Evolutionary conservation across 2,113 vertebrate species (phyloP).

Genomic region (Oncorhynchus clarkii): DNA sequence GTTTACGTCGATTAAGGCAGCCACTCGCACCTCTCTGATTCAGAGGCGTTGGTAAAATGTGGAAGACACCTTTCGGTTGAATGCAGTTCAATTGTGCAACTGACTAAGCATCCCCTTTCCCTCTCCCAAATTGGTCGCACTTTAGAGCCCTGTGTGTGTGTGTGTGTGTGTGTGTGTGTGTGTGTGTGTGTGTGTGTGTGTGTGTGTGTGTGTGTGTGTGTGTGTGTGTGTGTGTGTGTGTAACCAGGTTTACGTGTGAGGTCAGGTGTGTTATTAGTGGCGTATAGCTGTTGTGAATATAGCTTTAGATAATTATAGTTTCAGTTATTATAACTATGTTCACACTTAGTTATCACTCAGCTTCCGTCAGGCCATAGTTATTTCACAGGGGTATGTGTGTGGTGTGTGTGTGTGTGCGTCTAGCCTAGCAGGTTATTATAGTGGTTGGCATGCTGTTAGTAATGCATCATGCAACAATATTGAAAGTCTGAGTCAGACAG

Average conservation of each 20-base stretch:
- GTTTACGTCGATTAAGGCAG: too few relatives aligned
- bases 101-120: too few relatives aligned
- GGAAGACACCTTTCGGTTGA: too few relatives aligned
- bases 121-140: too few relatives aligned
- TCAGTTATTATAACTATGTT: slow-evolving; percentile 68
- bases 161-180: background rate
- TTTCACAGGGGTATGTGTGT: slow-evolving; percentile 28
- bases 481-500: slow-evolving; percentile 11
- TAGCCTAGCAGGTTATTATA: slow-evolving; percentile 11
- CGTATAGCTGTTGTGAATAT: slow-evolving; percentile 61
- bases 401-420: background rate
- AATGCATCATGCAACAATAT: slow-evolving; percentile 8
- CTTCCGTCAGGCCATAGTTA: slow-evolving; percentile 72
- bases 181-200: background rate
- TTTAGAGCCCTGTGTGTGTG: too few relatives aligned
- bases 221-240: slow-evolving; percentile 30
- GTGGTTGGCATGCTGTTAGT: slow-evolving; percentile 7
- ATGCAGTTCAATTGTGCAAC: too few relatives aligned
- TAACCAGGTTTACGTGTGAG: slow-evolving; percentile 36
- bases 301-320: slow-evolving; percentile 9
- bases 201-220: slow-evolving; percentile 52
- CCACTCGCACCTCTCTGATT: too few relatives aligned
- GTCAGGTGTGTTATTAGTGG: slow-evolving; percentile 64
- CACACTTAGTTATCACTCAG: slow-evolving; percentile 59
- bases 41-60: too few relatives aligned